A percentile compares a stretch with the other conserved stretches of the same genome.
Conservation (phyloP, 2,113 vertebrate species). For the Macquaria ambigua region DNA sequence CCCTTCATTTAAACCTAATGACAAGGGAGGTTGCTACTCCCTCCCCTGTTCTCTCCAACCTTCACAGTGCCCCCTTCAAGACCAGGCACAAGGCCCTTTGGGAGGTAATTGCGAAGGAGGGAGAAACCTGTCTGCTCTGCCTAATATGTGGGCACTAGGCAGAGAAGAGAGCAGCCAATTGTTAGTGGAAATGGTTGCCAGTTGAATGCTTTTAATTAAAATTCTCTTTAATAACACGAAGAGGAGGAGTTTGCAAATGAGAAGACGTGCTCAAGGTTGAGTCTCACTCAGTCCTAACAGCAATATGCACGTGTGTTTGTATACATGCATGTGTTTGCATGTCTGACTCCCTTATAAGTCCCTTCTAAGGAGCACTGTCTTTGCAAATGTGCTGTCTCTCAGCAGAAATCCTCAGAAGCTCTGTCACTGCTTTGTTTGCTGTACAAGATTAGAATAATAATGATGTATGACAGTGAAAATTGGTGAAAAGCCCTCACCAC, state of each 20-base stretch:
- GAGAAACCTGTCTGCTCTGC: slow-evolving; percentile 37
- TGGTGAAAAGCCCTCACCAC: slow-evolving; percentile 21
- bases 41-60: slow-evolving; percentile 32
- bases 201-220: slow-evolving; percentile 59
- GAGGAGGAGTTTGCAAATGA: slow-evolving; percentile 32
- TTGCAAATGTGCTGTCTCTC: slow-evolving; percentile 38
- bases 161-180: slow-evolving; percentile 37
- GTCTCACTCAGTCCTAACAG: not conserved
- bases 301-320: not conserved
- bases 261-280: slow-evolving; percentile 19
- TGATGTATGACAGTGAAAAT: slow-evolving; percentile 37
- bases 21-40: slow-evolving; percentile 47
- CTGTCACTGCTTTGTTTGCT: slow-evolving; percentile 34
- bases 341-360: not conserved
- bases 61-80: slow-evolving; percentile 44
- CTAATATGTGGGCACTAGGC: slow-evolving; percentile 51
- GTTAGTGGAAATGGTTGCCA: slow-evolving; percentile 34
- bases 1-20: slow-evolving; percentile 61
- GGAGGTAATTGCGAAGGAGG: slow-evolving; percentile 56
- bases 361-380: not conserved
- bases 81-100: slow-evolving; percentile 36
- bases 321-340: not conserved
- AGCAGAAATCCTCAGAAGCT: slow-evolving; percentile 32
- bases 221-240: slow-evolving; percentile 29
- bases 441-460: slow-evolving; percentile 33